Conservation (phyloP, 2,888 invertebrate genomes). For the Epinotia ramella region DNA sequence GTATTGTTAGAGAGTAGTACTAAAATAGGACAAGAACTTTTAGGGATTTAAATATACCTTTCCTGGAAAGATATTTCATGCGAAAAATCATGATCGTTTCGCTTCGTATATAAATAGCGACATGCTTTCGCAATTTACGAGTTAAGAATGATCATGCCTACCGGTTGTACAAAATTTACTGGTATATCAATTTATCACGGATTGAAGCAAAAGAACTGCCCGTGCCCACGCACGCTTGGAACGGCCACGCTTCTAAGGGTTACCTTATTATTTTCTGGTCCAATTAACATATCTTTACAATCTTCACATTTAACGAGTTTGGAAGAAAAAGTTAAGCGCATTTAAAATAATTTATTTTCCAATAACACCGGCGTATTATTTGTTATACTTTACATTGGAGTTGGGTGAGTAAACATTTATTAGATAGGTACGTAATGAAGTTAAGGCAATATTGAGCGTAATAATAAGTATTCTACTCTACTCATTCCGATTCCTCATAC, state of each 20-base stretch:
- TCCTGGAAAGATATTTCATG: conserved; percentile 8
- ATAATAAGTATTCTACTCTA: not conserved
- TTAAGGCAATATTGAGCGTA: not conserved
- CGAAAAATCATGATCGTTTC: not conserved
- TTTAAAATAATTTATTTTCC: not conserved
- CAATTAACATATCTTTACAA: not conserved
- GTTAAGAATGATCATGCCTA: conserved; percentile 1
- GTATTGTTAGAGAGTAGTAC: too few relatives aligned
- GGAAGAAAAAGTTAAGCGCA: not conserved
- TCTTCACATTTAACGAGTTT: not conserved
- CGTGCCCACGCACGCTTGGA: too few relatives aligned
- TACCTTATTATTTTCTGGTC: not conserved
- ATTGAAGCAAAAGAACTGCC: conserved; percentile 10
- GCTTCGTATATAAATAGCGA: conserved; percentile 19
- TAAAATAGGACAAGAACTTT: too few relatives aligned
- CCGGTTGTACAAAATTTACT: too few relatives aligned
- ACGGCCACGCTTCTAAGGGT: too few relatives aligned
- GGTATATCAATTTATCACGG: not conserved
- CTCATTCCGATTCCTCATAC: not conserved
- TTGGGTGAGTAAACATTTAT: not conserved
- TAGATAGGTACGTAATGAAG: not conserved
- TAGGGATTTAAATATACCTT: not conserved
- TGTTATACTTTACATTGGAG: not conserved
- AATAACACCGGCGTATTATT: not conserved
- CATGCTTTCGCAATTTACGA: conserved; percentile 21